Conservation (phyloP, 2,888 invertebrate species). For the Zonitis immaculata region DNA sequence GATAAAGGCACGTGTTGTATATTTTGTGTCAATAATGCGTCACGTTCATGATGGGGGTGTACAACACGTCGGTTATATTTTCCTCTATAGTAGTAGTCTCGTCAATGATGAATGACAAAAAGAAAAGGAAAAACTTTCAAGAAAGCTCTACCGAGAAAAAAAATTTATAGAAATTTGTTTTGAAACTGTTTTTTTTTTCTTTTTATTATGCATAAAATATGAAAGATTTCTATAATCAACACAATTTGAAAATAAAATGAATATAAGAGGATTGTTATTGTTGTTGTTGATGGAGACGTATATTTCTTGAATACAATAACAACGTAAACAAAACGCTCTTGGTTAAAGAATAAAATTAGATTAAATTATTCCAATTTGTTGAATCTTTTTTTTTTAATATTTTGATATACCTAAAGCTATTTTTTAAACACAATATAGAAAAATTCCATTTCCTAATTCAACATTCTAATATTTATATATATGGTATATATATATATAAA, state of each 20-base stretch:
- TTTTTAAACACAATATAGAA: no score
- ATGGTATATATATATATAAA: no score
- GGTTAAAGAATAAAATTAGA: neutral
- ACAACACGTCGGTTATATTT: constrained; percentile 11
- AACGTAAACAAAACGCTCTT: neutral
- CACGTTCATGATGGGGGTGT: constrained; percentile 9
- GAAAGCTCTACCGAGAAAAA: constrained; percentile 6
- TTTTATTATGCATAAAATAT: constrained; percentile 15
- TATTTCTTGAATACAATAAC: no score
- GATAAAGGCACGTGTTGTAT: constrained; percentile 10
- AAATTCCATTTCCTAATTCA: no score
- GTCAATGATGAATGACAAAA: neutral
- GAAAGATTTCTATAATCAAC: constrained; percentile 13
- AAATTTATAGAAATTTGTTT: constrained; percentile 9
- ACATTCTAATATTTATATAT: no score
- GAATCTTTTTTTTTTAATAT: no score
- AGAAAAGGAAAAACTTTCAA: no score
- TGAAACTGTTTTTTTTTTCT: constrained; percentile 5
- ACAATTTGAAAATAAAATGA: constrained; percentile 14
- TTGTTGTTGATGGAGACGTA: no score
- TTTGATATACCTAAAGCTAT: no score
- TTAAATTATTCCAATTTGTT: no score
- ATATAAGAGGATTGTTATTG: no score
- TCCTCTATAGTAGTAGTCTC: neutral
- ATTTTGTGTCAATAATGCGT: constrained; percentile 12